These are phyloP conservation scores for Melikaiella ostensackeni DNA, from an alignment of 2,888 invertebrate genomes.

Conservation along the genomic window DNA sequence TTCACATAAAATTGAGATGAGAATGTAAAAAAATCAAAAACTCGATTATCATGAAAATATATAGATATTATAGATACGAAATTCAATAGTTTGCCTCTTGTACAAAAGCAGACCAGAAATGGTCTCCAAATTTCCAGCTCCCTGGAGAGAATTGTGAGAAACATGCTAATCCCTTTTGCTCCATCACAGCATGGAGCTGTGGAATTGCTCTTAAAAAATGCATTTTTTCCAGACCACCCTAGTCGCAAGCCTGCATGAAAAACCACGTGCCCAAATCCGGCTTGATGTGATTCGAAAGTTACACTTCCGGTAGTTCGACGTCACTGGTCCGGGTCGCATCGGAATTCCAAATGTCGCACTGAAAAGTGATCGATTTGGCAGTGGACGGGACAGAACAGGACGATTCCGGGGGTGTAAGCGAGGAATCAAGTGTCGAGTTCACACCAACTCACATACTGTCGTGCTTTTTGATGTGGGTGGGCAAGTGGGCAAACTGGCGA, in stretches of 20 bases:
- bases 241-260: not conserved
- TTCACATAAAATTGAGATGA: no score
- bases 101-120: not conserved
- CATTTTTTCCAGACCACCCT: constrained; percentile 24
- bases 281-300: not conserved
- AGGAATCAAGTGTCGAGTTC: constrained; percentile 37
- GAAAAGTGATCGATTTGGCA: constrained; percentile 34
- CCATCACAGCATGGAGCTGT: not conserved
- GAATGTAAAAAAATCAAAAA: no score
- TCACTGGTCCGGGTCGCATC: not conserved
- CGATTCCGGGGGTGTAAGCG: constrained; percentile 26
- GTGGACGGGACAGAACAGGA: constrained; percentile 15
- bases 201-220: constrained; percentile 29
- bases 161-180: not conserved
- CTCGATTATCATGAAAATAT: no score
- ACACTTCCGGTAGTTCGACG: constrained; percentile 22
- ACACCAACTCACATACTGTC: constrained; percentile 28
- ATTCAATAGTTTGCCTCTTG: no score
- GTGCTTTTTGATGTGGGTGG: constrained; percentile 45
- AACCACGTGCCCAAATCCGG: constrained; percentile 20
- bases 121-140: not conserved
- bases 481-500: constrained; percentile 41
- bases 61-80: no score
- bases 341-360: constrained; percentile 29
- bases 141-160: not conserved